A percentile compares a stretch with the other conserved stretches of the same genome.
Conservation (phyloP, 2,113 vertebrate genomes). For the Microtus pennsylvanicus region DNA sequence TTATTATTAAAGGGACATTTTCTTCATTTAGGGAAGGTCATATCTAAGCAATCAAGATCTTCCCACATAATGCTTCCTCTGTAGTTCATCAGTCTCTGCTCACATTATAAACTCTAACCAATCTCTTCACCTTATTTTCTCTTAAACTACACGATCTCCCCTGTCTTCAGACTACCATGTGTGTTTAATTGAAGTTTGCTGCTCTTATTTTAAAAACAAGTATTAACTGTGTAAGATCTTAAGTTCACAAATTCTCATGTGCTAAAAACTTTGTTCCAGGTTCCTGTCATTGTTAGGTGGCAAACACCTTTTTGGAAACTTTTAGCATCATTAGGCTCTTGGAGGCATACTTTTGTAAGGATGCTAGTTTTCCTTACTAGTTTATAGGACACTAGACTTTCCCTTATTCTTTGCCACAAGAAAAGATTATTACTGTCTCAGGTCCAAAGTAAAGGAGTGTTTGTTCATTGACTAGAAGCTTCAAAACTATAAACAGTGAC, state of each 20-base stretch:
- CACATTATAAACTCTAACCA: no score
- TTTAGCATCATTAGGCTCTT: background rate
- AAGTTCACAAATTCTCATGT: background rate
- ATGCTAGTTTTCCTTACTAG: no score
- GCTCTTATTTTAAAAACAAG: background rate
- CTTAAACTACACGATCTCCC: background rate
- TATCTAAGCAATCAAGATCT: no score
- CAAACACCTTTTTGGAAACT: no score
- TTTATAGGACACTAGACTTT: background rate
- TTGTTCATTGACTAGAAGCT: background rate
- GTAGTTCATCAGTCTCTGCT: no score
- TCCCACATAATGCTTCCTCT: no score
- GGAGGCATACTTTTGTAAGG: background rate
- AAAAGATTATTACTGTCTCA: background rate
- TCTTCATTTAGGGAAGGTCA: no score
- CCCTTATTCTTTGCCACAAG: background rate
- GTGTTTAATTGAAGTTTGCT: background rate
- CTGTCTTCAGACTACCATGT: background rate
- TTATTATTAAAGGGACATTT: no score
- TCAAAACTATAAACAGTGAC: no score
- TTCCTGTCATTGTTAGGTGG: background rate
- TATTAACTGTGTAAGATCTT: background rate
- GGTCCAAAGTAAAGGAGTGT: no score
- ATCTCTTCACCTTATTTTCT: no score
- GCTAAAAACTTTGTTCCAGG: background rate